A percentile compares a stretch with the other conserved stretches of the same genome.
phyloP scores from a whole-genome alignment of 2,797 vertebrate genomes.

The Sitta carolinensis region DNA sequence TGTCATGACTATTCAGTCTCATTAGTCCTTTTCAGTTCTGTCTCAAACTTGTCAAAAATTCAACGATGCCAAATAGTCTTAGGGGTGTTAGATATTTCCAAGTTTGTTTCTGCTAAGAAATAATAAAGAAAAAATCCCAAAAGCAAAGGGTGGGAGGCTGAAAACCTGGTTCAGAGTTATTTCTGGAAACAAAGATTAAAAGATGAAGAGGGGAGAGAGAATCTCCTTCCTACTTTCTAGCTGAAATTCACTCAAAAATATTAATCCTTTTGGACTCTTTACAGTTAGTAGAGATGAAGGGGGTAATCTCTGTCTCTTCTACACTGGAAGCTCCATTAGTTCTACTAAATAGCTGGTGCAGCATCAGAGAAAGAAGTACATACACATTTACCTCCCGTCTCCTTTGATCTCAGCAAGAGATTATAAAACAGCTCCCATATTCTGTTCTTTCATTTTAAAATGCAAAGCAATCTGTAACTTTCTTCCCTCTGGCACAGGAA shows the following conservation, averaged over 20 bases:
- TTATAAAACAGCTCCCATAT: constrained; percentile 32
- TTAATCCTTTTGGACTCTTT: constrained; percentile 51
- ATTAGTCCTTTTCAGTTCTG: neutral
- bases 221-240: neutral
- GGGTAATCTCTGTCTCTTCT: constrained; percentile 47
- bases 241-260: constrained; percentile 30
- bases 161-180: constrained; percentile 13
- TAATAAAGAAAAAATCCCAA: neutral
- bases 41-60: neutral
- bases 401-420: constrained; percentile 66
- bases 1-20: neutral
- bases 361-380: constrained; percentile 44
- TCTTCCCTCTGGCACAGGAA: constrained; percentile 45
- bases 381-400: constrained; percentile 32
- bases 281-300: constrained; percentile 46
- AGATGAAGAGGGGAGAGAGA: constrained; percentile 1
- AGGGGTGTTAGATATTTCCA: neutral
- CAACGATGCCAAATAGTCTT: neutral
- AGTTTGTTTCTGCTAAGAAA: constrained; percentile 1
- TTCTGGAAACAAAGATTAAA: constrained; percentile 47
- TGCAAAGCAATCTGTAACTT: constrained; percentile 45
- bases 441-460: constrained; percentile 56
- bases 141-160: neutral
- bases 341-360: constrained; percentile 44
- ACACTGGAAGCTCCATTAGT: constrained; percentile 54